phyloP scores from a whole-genome alignment of 1,140 invertebrate genomes.

The Magallana ariakensis region DNA sequence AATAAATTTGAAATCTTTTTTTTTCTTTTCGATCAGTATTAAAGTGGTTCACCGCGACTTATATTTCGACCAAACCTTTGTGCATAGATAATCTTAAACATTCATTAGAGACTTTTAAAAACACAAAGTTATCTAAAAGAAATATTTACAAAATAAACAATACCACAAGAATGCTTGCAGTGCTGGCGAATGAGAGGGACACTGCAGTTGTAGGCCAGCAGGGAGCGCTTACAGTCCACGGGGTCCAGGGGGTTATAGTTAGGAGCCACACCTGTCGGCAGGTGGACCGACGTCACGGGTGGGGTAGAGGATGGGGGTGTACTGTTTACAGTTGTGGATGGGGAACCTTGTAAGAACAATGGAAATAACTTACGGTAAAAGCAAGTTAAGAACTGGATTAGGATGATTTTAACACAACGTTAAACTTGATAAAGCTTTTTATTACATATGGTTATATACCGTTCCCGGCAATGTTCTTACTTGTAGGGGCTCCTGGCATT shows the following conservation, averaged over 20 bases:
- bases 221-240: constrained; percentile 51
- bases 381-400: too few relatives aligned
- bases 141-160: too few relatives aligned
- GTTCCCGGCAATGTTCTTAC: not conserved
- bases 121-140: too few relatives aligned
- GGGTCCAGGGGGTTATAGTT: constrained; percentile 50
- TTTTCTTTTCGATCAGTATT: too few relatives aligned
- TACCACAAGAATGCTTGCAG: constrained; percentile 54
- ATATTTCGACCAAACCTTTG: too few relatives aligned
- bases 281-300: constrained; percentile 17
- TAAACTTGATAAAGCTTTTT: too few relatives aligned
- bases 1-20: too few relatives aligned
- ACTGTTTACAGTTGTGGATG: not conserved
- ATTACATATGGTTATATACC: too few relatives aligned
- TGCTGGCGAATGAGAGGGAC: constrained; percentile 41
- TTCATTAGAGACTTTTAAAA: too few relatives aligned
- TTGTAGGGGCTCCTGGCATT: not conserved
- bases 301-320: constrained; percentile 1
- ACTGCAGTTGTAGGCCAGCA: constrained; percentile 40
- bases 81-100: too few relatives aligned
- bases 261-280: constrained; percentile 46
- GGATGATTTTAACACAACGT: too few relatives aligned
- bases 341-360: not conserved
- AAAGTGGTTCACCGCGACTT: too few relatives aligned
- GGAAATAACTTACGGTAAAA: not conserved